Conservation (phyloP, 1,140 invertebrate species). For the Heliconius nattereri region DNA sequence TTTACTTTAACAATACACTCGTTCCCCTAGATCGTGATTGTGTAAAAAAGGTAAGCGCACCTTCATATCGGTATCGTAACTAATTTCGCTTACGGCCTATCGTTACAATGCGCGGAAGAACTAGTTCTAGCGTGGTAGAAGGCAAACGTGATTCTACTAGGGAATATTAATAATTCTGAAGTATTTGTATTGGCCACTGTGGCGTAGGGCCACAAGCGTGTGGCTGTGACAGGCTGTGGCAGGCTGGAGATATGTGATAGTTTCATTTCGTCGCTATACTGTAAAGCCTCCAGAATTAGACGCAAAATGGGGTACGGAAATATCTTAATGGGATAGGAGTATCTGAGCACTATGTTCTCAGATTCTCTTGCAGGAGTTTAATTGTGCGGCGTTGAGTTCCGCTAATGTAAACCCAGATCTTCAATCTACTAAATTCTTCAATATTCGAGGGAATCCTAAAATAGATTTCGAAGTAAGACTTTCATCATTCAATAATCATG, state of each 20-base stretch:
- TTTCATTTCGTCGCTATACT: too few species aligned
- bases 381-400: neutral
- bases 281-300: too few species aligned
- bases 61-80: slow-evolving; percentile 19
- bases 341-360: too few species aligned
- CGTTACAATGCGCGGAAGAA: slow-evolving; percentile 60
- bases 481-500: too few species aligned
- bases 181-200: too few species aligned
- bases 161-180: neutral
- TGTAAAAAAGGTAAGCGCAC: neutral
- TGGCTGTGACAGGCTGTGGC: too few species aligned
- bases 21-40: neutral
- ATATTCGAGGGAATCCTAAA: neutral
- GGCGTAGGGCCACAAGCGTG: too few species aligned
- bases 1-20: neutral
- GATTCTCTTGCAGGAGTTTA: neutral
- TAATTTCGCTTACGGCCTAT: slow-evolving; percentile 58
- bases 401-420: neutral
- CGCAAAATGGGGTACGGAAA: too few species aligned
- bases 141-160: slow-evolving; percentile 29
- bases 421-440: neutral
- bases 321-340: too few species aligned
- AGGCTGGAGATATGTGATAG: too few species aligned
- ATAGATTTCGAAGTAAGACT: too few species aligned
- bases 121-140: slow-evolving; percentile 14